phyloP scores from a whole-genome alignment of 2,113 vertebrate genomes.

The Polyodon spathula region DNA sequence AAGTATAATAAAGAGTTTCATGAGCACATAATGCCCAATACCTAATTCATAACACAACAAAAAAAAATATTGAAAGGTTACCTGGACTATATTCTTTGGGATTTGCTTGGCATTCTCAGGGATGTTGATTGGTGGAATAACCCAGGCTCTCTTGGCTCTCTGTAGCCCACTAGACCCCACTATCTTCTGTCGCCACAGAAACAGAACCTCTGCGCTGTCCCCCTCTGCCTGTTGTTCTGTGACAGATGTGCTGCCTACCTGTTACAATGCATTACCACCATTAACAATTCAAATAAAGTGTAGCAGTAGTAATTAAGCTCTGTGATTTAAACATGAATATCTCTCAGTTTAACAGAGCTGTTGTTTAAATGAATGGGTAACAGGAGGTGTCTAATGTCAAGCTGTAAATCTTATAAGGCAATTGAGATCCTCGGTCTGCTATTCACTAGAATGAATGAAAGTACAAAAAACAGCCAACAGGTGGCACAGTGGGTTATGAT shows the following conservation, averaged over 20 bases:
- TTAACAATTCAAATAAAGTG: no score
- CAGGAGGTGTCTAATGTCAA: no score
- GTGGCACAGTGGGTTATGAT: no score
- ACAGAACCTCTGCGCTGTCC: slow-evolving; percentile 25
- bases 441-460: no score
- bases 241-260: slow-evolving; percentile 38
- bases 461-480: no score
- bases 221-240: slow-evolving; percentile 7
- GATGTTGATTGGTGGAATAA: slow-evolving; percentile 88
- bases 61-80: slow-evolving; percentile 28
- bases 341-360: no score
- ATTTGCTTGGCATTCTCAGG: slow-evolving; percentile 83
- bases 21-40: background rate
- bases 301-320: no score
- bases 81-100: slow-evolving; percentile 85
- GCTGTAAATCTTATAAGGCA: no score
- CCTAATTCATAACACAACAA: background rate
- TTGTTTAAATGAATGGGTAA: no score
- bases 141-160: slow-evolving; percentile 85
- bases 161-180: slow-evolving; percentile 17
- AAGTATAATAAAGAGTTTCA: slow-evolving; percentile 2
- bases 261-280: background rate
- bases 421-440: no score
- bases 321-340: no score
- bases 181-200: slow-evolving; percentile 46